A percentile compares a stretch with the other conserved stretches of the same genome.
Evolutionary conservation across 1,140 invertebrate species (phyloP).

Genomic region (Acromyrmex charruanus): DNA sequence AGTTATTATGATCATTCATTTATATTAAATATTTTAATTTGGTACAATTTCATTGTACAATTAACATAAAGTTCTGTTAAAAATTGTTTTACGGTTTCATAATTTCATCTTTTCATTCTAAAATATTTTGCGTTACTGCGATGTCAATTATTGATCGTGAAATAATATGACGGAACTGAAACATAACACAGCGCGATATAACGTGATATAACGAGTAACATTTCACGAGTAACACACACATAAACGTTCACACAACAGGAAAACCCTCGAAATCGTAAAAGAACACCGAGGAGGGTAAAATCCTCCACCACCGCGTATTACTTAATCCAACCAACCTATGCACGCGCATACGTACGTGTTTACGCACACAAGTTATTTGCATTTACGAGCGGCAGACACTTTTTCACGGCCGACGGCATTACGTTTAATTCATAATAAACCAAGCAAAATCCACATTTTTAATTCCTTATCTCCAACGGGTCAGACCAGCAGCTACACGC

Average conservation of each 20-base stretch:
- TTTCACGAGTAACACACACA: background rate
- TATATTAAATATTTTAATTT: background rate
- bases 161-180: constrained; percentile 21
- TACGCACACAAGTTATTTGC: constrained; percentile 74
- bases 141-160: constrained; percentile 8
- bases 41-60: background rate
- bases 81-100: background rate
- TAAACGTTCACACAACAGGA: background rate
- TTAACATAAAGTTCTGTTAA: background rate
- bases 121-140: background rate
- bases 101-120: background rate
- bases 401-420: constrained; percentile 76
- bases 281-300: constrained; percentile 22
- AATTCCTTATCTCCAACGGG: constrained; percentile 76
- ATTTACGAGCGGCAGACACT: constrained; percentile 77
- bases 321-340: constrained; percentile 41
- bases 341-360: constrained; percentile 5
- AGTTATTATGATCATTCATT: background rate
- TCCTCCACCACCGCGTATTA: constrained; percentile 10
- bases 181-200: background rate
- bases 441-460: constrained; percentile 75
- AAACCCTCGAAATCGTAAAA: constrained; percentile 35
- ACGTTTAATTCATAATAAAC: constrained; percentile 83
- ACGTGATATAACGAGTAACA: constrained; percentile 14
- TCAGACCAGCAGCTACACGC: background rate